Conservation (phyloP, 2,888 invertebrate genomes). For the Dinocampus coccinellae region DNA sequence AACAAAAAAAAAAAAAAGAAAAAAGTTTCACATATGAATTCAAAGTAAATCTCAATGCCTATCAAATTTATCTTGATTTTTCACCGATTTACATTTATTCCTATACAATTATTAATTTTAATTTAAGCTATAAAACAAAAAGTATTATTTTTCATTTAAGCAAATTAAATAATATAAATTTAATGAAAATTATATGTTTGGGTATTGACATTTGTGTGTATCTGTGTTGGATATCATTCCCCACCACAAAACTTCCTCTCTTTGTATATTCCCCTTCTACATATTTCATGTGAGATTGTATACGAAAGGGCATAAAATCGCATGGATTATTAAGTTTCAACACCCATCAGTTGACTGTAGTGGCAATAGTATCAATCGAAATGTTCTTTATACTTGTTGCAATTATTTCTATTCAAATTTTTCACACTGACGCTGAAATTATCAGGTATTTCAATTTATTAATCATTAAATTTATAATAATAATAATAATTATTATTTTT, state of each 20-base stretch:
- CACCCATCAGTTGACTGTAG: constrained; percentile 43
- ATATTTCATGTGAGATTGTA: constrained; percentile 8
- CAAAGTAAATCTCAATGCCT: too few relatives aligned
- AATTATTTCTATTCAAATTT: constrained; percentile 42
- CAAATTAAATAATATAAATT: too few relatives aligned
- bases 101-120: too few relatives aligned
- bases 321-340: constrained; percentile 42
- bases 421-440: constrained; percentile 37
- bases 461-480: constrained; percentile 4
- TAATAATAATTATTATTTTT: constrained; percentile 1
- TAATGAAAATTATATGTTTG: too few relatives aligned
- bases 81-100: too few relatives aligned
- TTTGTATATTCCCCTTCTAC: constrained; percentile 20
- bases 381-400: constrained; percentile 50
- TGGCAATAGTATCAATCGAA: constrained; percentile 42
- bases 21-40: too few relatives aligned
- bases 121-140: too few relatives aligned
- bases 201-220: too few relatives aligned
- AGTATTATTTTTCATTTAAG: too few relatives aligned
- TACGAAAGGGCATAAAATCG: constrained; percentile 48
- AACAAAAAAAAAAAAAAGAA: too few relatives aligned
- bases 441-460: constrained; percentile 46
- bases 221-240: too few relatives aligned
- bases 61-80: too few relatives aligned
- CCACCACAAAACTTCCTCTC: neutral